Evolutionary conservation across 2,888 invertebrate genomes (phyloP).

Genomic region (Pseudococcus viburni): DNA sequence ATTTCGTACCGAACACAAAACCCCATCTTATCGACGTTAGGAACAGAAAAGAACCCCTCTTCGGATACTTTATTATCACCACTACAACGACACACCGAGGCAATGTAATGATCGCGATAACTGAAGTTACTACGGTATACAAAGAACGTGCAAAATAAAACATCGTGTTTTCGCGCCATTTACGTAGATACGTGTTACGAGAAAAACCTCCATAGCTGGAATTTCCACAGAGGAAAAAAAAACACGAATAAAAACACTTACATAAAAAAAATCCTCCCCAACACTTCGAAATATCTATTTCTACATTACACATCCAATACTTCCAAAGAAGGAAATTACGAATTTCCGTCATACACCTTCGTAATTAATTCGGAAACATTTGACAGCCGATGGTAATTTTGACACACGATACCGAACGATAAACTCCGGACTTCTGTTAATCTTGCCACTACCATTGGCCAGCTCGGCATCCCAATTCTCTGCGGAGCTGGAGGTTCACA

Average conservation of each 20-base stretch:
- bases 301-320: neutral
- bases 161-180: neutral
- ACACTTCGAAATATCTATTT: neutral
- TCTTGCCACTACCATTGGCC: constrained; percentile 7
- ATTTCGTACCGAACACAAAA: too few species aligned
- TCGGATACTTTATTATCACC: too few species aligned
- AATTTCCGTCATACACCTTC: neutral
- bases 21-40: too few species aligned
- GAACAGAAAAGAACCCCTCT: too few species aligned
- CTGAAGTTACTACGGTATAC: too few species aligned
- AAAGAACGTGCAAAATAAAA: neutral
- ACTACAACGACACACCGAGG: too few species aligned
- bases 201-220: neutral
- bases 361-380: constrained; percentile 37
- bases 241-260: neutral
- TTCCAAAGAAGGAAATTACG: neutral
- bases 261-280: neutral
- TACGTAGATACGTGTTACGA: neutral
- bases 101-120: too few species aligned
- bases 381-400: constrained; percentile 48
- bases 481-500: too few species aligned
- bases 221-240: neutral
- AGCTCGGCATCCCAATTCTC: neutral
- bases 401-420: neutral
- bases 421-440: neutral